A percentile compares a stretch with the other conserved stretches of the same genome.
These are phyloP conservation scores for Etia nguti DNA, from an alignment of 2,113 vertebrate species.

Conservation along the genomic window DNA sequence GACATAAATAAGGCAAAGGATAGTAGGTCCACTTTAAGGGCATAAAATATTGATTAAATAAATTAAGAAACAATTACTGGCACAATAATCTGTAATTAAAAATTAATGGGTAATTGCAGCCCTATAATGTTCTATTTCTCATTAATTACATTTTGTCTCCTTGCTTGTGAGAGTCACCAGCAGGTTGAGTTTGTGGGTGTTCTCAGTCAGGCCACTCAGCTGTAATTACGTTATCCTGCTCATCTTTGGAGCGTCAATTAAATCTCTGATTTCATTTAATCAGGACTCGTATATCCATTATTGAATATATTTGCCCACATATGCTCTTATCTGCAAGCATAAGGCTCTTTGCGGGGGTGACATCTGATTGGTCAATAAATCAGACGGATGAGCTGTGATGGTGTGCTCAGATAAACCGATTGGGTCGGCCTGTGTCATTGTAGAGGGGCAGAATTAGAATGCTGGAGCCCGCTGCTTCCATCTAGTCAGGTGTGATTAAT, in stretches of 20 bases:
- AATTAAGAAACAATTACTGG: not conserved
- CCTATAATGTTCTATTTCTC: not conserved
- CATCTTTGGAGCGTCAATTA: not conserved
- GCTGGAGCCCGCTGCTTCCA: slow-evolving; percentile 24
- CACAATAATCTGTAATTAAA: not conserved
- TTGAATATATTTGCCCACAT: slow-evolving; percentile 44
- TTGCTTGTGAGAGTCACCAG: not conserved
- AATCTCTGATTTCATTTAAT: slow-evolving; percentile 35
- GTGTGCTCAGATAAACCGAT: slow-evolving; percentile 41
- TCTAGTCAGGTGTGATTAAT: slow-evolving; percentile 62
- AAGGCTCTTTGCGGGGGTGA: slow-evolving; percentile 3
- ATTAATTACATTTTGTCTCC: not conserved
- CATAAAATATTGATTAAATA: not conserved
- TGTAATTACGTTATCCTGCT: slow-evolving; percentile 12
- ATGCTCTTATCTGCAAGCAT: slow-evolving; percentile 13
- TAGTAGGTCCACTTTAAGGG: not conserved
- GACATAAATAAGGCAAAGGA: not conserved
- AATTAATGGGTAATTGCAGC: not conserved
- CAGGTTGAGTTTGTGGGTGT: not conserved
- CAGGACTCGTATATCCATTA: slow-evolving; percentile 23
- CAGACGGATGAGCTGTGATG: slow-evolving; percentile 30
- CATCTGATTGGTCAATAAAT: slow-evolving; percentile 40
- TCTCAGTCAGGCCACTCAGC: not conserved
- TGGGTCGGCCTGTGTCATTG: slow-evolving; percentile 10
- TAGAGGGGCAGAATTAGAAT: slow-evolving; percentile 35